Evolutionary conservation across 2,113 vertebrate genomes (phyloP).

Genomic region (Dipodomys ordii): DNA sequence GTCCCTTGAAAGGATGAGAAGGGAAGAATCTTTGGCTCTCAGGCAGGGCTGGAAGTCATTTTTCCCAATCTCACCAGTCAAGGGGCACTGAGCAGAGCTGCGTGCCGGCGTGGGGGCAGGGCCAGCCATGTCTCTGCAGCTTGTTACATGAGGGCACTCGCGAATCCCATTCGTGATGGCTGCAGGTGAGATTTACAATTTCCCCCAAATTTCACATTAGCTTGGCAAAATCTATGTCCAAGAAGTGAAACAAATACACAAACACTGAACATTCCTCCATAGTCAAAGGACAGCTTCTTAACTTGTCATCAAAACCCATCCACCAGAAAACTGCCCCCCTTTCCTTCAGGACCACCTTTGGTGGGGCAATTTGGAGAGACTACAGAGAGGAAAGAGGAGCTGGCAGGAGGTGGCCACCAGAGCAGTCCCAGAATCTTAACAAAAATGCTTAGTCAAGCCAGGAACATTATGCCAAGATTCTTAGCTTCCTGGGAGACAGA

Average conservation of each 20-base stretch:
- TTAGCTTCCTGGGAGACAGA: too few species aligned
- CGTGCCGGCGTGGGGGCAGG: not conserved
- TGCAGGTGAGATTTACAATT: not conserved
- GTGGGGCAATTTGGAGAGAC: too few species aligned
- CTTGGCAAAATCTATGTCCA: not conserved
- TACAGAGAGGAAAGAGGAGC: too few species aligned
- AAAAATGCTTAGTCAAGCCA: not conserved
- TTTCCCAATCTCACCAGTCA: not conserved
- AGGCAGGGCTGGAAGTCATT: not conserved
- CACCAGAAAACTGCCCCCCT: too few species aligned
- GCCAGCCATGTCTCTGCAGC: not conserved
- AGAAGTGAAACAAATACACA: conserved; percentile 47
- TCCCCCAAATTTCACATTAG: not conserved
- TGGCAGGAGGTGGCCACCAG: too few species aligned
- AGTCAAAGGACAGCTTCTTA: conserved; percentile 30
- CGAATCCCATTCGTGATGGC: not conserved
- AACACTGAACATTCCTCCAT: conserved; percentile 18
- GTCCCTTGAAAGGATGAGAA: not conserved
- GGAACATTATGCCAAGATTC: too few species aligned
- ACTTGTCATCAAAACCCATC: not conserved
- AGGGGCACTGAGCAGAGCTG: not conserved
- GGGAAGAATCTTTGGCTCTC: not conserved
- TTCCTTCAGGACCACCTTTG: too few species aligned
- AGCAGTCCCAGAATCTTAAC: not conserved
- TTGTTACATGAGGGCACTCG: not conserved